phyloP scores from a whole-genome alignment of 1,140 invertebrate genomes.

The Euura lappo region DNA sequence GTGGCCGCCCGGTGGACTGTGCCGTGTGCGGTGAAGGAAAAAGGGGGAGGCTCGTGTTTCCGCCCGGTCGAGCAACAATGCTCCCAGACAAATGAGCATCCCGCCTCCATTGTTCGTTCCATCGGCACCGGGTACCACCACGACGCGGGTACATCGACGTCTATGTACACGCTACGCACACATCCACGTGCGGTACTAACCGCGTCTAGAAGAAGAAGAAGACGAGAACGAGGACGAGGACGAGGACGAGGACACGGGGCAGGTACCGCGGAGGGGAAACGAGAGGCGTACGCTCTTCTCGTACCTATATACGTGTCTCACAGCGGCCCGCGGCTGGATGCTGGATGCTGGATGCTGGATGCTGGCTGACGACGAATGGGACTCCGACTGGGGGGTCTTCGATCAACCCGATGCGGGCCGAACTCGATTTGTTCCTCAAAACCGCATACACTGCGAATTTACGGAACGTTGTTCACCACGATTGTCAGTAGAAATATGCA shows the following conservation, averaged over 20 bases:
- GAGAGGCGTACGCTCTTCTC: not conserved
- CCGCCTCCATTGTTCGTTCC: conserved; percentile 59
- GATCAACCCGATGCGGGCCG: conserved; percentile 57
- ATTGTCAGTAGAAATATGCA: no score
- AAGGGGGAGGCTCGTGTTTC: conserved; percentile 53
- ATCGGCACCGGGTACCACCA: conserved; percentile 42
- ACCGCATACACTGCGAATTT: conserved; percentile 41
- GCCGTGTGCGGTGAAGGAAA: conserved; percentile 22
- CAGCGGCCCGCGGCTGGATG: not conserved
- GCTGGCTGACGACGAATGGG: not conserved
- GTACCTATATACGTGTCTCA: no score
- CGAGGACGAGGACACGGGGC: not conserved
- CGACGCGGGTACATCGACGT: not conserved
- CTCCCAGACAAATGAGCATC: conserved; percentile 62
- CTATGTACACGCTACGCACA: no score
- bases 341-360: not conserved
- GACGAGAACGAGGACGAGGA: not conserved
- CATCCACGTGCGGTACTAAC: no score
- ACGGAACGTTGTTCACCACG: no score
- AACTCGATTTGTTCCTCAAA: conserved; percentile 55
- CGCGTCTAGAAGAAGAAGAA: not conserved
- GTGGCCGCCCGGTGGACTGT: no score
- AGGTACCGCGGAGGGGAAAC: not conserved
- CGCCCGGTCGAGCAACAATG: conserved; percentile 57
- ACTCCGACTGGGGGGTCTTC: conserved; percentile 50